phyloP scores from a whole-genome alignment of 2,113 vertebrate genomes.

The Albula glossodonta region DNA sequence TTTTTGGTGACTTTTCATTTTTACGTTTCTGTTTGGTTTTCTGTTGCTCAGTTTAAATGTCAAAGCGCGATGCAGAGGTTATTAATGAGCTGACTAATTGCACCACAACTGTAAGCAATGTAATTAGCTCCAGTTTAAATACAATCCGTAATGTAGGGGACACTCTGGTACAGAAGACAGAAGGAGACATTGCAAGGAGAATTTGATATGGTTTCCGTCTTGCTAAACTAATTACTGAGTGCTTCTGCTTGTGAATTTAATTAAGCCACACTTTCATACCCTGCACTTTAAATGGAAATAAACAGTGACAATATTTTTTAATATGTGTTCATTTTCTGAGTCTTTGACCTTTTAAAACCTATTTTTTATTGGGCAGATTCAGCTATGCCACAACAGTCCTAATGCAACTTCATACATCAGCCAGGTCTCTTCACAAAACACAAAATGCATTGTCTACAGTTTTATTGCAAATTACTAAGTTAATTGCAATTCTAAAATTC shows the following conservation, averaged over 20 bases:
- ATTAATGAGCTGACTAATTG: background rate
- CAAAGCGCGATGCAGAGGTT: background rate
- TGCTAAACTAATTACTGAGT: constrained; percentile 1
- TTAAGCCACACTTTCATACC: background rate
- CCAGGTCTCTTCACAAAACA: background rate
- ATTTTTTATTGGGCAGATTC: background rate
- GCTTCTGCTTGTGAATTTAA: background rate
- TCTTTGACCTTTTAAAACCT: background rate
- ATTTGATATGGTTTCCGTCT: background rate
- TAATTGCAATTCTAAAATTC: too few species aligned
- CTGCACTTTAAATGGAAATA: background rate
- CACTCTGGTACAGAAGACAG: background rate
- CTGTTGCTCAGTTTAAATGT: background rate
- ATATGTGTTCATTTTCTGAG: background rate
- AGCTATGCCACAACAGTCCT: background rate
- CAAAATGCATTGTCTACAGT: background rate
- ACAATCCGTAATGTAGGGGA: background rate
- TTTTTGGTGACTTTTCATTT: background rate
- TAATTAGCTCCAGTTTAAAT: constrained; percentile 1
- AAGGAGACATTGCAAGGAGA: background rate
- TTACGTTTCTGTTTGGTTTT: background rate
- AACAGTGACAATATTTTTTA: background rate
- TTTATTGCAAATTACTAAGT: background rate
- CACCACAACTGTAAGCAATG: background rate
- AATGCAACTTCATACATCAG: background rate